Percentiles rank a stretch among this genome's conserved stretches.
Conservation (phyloP, 2,888 invertebrate species). For the Rotaria macrura region DNA sequence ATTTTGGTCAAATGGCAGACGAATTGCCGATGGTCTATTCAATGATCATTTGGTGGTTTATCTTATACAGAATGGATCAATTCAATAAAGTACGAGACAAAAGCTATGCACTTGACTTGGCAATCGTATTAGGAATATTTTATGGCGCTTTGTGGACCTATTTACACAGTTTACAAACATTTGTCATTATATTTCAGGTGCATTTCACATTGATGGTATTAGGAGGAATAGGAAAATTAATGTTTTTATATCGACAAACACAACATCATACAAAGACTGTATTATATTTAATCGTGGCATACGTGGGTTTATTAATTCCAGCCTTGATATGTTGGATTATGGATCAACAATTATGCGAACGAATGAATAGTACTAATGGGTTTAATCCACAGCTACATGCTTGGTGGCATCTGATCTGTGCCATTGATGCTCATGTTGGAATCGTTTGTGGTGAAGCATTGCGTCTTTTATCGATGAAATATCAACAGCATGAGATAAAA, state of each 20-base stretch:
- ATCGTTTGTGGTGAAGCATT: background rate
- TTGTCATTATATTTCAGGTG: background rate
- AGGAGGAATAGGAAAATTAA: background rate
- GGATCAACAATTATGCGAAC: background rate
- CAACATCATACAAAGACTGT: background rate
- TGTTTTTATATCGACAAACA: background rate
- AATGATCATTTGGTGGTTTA: background rate
- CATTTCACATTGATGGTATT: background rate
- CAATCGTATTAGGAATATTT: background rate
- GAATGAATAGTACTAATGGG: background rate
- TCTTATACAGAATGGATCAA: background rate
- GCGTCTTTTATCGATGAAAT: background rate
- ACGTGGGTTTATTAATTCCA: background rate
- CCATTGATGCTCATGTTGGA: background rate
- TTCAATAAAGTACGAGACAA: background rate
- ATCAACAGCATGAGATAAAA: background rate
- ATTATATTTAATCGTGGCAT: background rate
- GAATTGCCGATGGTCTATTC: background rate
- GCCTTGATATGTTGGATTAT: background rate
- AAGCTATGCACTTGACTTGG: background rate
- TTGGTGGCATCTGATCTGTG: background rate
- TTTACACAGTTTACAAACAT: background rate
- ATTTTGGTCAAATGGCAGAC: background rate
- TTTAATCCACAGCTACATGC: background rate
- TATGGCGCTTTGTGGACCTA: background rate